These are phyloP conservation scores for Troides helena DNA, from an alignment of 2,888 invertebrate species.

Conservation along the genomic window DNA sequence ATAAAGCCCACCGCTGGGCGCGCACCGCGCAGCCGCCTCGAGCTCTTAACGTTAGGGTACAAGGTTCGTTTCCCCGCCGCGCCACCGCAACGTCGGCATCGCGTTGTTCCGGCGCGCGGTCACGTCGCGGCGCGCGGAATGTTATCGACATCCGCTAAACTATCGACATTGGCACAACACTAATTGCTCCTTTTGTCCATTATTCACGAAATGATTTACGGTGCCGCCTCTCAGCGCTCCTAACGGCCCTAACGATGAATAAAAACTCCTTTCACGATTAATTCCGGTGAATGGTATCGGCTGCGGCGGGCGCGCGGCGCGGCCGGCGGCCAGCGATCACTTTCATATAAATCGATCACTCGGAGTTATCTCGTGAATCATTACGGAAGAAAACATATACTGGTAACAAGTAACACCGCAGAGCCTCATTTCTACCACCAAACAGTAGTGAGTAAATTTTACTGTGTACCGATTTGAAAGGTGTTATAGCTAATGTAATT, in stretches of 20 bases:
- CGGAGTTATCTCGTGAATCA: too few relatives aligned
- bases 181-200: constrained; percentile 72
- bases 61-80: constrained; percentile 42
- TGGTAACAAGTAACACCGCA: too few relatives aligned
- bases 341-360: too few relatives aligned
- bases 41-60: constrained; percentile 26
- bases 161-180: constrained; percentile 74
- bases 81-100: constrained; percentile 36
- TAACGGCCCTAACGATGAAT: constrained; percentile 68
- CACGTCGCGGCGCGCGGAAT: constrained; percentile 66
- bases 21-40: constrained; percentile 37
- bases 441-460: too few relatives aligned
- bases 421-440: too few relatives aligned
- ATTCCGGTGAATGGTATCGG: constrained; percentile 52
- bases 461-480: too few relatives aligned
- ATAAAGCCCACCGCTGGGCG: constrained; percentile 71
- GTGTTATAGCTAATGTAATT: too few relatives aligned
- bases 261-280: constrained; percentile 61
- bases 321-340: too few relatives aligned
- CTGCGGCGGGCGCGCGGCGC: too few relatives aligned
- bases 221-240: constrained; percentile 52
- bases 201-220: constrained; percentile 73
- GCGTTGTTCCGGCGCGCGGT: constrained; percentile 66
- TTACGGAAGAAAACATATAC: too few relatives aligned
- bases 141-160: constrained; percentile 76